Percentiles rank a stretch among this genome's conserved stretches.
Conservation (phyloP, 1,140 invertebrate species). For the Nautilus pompilius region DNA sequence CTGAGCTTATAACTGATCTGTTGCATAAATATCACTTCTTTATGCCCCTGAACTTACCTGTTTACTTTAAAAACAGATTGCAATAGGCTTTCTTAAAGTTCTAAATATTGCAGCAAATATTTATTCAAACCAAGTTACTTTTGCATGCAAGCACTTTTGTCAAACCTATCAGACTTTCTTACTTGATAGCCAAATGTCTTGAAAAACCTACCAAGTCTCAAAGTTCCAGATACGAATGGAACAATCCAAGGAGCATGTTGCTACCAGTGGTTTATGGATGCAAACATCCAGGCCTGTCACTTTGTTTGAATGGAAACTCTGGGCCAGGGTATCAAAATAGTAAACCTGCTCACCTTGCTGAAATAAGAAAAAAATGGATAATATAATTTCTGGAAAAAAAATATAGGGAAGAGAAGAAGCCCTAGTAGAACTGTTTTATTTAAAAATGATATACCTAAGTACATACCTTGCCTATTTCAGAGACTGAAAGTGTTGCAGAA, state of each 20-base stretch:
- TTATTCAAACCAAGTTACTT: no score
- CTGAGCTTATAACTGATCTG: no score
- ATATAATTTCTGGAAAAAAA: not conserved
- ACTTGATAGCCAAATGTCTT: no score
- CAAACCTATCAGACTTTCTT: no score
- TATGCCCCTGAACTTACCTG: no score
- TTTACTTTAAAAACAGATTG: no score
- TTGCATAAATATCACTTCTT: no score
- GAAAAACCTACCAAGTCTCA: slow-evolving; percentile 61
- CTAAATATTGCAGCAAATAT: no score
- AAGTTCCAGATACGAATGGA: slow-evolving; percentile 89
- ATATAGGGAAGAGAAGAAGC: not conserved
- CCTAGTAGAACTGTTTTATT: not conserved
- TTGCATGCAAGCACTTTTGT: no score
- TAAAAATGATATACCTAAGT: not conserved
- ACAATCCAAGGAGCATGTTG: slow-evolving; percentile 79
- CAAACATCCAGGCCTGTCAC: slow-evolving; percentile 78
- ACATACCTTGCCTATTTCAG: slow-evolving; percentile 54
- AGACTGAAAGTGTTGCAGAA: slow-evolving; percentile 51
- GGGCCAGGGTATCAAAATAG: slow-evolving; percentile 62
- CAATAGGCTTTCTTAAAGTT: no score
- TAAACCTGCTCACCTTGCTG: slow-evolving; percentile 44
- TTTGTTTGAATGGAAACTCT: slow-evolving; percentile 74
- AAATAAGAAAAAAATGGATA: slow-evolving; percentile 17
- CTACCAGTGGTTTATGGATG: slow-evolving; percentile 81